Conservation (phyloP, 2,888 invertebrate species). For the Bursaphelenchus okinawaensis region DNA sequence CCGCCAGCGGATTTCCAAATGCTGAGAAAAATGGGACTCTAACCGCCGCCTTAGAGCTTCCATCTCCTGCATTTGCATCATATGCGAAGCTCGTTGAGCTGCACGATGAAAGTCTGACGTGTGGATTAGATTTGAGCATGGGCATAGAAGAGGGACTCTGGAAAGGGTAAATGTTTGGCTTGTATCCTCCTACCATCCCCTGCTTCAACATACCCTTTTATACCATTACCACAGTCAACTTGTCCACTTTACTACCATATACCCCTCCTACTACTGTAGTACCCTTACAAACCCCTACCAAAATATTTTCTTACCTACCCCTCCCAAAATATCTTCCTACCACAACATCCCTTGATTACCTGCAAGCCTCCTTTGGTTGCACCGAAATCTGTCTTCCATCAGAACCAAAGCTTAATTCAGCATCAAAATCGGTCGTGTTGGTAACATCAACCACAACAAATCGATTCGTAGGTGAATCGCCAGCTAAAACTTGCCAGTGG, state of each 20-base stretch:
- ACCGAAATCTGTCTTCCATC: conserved; percentile 42
- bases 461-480: conserved; percentile 34
- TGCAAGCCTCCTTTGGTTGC: conserved; percentile 52
- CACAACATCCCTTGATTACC: conserved; percentile 31
- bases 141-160: conserved; percentile 54
- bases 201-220: not conserved
- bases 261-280: no score
- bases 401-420: conserved; percentile 47
- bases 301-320: not conserved
- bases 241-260: not conserved
- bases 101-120: conserved; percentile 47
- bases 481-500: conserved; percentile 53
- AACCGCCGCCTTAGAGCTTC: conserved; percentile 44
- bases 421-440: conserved; percentile 52
- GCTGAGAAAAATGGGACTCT: conserved; percentile 48
- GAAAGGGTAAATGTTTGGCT: no score
- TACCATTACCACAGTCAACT: not conserved
- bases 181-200: not conserved
- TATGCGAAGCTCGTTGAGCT: conserved; percentile 44
- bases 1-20: conserved; percentile 52
- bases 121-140: conserved; percentile 54
- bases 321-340: not conserved
- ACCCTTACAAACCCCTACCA: not conserved
- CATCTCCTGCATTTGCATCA: conserved; percentile 52
- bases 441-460: conserved; percentile 55